A percentile compares a stretch with the other conserved stretches of the same genome.
Evolutionary conservation across 2,113 vertebrate species (phyloP).

Genomic region (Malaclemys terrapin): DNA sequence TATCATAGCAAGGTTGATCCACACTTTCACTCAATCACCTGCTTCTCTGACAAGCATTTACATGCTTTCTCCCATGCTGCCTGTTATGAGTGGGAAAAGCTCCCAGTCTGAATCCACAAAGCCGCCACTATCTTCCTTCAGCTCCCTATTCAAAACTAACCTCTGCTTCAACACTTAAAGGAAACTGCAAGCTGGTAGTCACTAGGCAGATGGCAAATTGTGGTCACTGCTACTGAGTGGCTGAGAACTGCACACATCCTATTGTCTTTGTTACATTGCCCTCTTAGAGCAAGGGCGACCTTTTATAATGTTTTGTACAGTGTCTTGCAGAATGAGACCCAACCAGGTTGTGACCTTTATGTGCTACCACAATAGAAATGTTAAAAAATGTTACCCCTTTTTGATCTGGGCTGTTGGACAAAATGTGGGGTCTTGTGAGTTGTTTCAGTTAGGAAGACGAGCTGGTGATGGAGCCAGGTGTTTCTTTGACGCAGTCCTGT

Average conservation of each 20-base stretch:
- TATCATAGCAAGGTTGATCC: background rate
- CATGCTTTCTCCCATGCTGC: background rate
- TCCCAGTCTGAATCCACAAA: background rate
- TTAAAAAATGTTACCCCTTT: background rate
- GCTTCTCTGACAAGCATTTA: background rate
- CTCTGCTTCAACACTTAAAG: background rate
- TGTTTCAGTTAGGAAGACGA: background rate
- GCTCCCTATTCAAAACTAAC: background rate
- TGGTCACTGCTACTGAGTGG: background rate
- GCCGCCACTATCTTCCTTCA: background rate
- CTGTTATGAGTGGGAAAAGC: background rate
- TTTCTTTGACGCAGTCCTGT: background rate
- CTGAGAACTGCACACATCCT: background rate
- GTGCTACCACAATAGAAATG: background rate
- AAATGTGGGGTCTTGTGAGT: background rate
- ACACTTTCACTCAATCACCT: background rate
- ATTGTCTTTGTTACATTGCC: background rate
- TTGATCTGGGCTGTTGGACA: background rate
- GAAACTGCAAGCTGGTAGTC: background rate
- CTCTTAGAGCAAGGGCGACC: background rate
- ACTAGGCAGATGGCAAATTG: background rate
- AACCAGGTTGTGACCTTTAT: background rate
- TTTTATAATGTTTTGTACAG: background rate
- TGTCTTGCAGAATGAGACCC: background rate
- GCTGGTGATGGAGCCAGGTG: background rate